A percentile compares a stretch with the other conserved stretches of the same genome.
Conservation (phyloP, 1,140 invertebrate species). For the Heterodera carotae region DNA sequence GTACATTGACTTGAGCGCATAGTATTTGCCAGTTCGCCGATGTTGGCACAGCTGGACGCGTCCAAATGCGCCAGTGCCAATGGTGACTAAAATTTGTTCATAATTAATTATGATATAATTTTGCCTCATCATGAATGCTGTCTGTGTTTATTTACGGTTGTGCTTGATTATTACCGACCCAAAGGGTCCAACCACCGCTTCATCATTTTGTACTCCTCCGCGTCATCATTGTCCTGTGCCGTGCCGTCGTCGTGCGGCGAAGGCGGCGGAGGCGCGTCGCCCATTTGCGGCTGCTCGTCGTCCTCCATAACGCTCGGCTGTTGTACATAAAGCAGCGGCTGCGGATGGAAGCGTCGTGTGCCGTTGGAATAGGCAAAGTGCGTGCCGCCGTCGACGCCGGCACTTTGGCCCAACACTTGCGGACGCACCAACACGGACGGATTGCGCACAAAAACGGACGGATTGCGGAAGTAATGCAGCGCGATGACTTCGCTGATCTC, state of each 20-base stretch:
- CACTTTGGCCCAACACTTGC: background rate
- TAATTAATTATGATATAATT: background rate
- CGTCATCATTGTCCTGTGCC: slow-evolving; percentile 1
- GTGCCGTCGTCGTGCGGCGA: background rate
- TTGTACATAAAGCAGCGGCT: background rate
- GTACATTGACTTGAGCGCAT: slow-evolving; percentile 59
- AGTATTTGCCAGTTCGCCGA: slow-evolving; percentile 54
- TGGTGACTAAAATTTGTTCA: slow-evolving; percentile 15
- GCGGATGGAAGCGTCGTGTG: background rate
- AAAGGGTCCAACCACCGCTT: slow-evolving; percentile 21
- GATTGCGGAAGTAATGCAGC: slow-evolving; percentile 24
- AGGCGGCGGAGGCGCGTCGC: background rate
- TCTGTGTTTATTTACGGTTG: too few relatives aligned
- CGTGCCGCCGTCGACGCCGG: background rate
- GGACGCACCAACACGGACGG: background rate
- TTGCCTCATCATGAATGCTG: background rate
- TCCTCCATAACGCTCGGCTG: slow-evolving; percentile 5
- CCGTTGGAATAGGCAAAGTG: slow-evolving; percentile 9
- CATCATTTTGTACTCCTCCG: slow-evolving; percentile 27
- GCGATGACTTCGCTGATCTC: slow-evolving; percentile 28
- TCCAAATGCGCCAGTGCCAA: slow-evolving; percentile 63
- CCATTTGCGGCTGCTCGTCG: slow-evolving; percentile 12
- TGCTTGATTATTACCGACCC: background rate
- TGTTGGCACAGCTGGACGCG: slow-evolving; percentile 57
- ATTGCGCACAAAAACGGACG: slow-evolving; percentile 19